phyloP scores from a whole-genome alignment of 2,113 vertebrate genomes.

The Pleuronectes platessa region DNA sequence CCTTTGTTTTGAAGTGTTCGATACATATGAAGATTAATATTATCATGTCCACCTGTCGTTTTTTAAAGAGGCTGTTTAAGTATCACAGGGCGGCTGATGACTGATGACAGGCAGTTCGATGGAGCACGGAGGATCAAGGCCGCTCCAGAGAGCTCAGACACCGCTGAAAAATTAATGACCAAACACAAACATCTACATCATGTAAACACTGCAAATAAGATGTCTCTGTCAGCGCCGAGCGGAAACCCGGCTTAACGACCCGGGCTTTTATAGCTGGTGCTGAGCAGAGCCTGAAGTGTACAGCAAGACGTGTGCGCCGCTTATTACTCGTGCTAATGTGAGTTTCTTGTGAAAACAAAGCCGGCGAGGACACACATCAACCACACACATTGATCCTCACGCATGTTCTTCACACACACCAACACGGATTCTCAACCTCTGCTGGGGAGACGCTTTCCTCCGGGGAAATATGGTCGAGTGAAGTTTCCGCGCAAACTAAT shows the following conservation, averaged over 20 bases:
- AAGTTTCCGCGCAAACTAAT: slow-evolving; percentile 63
- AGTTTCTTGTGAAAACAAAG: slow-evolving; percentile 22
- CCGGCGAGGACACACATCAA: too few relatives aligned
- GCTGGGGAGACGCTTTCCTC: slow-evolving; percentile 14
- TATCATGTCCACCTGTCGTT: not conserved
- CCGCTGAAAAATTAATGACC: slow-evolving; percentile 1
- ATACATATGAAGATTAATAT: not conserved
- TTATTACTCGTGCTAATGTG: slow-evolving; percentile 8
- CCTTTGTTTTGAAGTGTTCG: too few relatives aligned
- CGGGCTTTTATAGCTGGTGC: slow-evolving; percentile 49
- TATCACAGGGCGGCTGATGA: too few relatives aligned
- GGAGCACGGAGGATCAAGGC: not conserved
- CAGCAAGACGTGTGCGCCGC: slow-evolving; percentile 26
- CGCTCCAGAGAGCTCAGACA: not conserved
- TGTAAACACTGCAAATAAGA: slow-evolving; percentile 67
- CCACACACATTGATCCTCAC: not conserved
- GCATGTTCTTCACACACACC: not conserved
- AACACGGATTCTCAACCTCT: not conserved
- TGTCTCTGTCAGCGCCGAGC: slow-evolving; percentile 47
- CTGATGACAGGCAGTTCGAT: not conserved
- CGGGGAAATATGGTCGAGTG: slow-evolving; percentile 45
- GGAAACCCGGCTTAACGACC: slow-evolving; percentile 42
- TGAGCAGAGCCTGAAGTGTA: slow-evolving; percentile 48
- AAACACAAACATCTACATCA: slow-evolving; percentile 55
- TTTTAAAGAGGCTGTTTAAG: not conserved